A percentile compares a stretch with the other conserved stretches of the same genome.
phyloP scores from a whole-genome alignment of 2,888 invertebrate species.

The Micoletzkya japonica region DNA sequence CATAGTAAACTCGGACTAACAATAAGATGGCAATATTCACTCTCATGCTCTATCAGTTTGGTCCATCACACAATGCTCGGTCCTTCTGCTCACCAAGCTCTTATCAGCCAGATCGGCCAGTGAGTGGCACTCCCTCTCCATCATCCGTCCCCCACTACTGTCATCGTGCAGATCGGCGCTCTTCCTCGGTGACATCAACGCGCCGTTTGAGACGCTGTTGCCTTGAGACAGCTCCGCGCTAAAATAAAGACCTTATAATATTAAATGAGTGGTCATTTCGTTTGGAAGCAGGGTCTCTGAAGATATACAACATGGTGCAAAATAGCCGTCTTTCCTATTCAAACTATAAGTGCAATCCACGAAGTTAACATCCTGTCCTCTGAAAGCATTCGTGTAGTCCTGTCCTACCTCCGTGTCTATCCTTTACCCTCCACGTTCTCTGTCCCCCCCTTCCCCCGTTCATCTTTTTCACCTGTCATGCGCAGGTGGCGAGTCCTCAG shows the following conservation, averaged over 20 bases:
- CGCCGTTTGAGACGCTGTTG: constrained; percentile 4
- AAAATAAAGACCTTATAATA: background rate
- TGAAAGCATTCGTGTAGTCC: no score
- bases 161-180: background rate
- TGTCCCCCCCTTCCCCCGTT: no score
- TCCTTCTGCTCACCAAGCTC: background rate
- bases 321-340: no score
- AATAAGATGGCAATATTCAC: background rate
- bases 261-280: no score
- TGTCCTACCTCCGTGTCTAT: no score
- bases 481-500: constrained; percentile 34
- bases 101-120: constrained; percentile 49
- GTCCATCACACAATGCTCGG: background rate
- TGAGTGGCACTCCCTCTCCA: constrained; percentile 57
- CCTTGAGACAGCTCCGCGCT: background rate
- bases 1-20: no score
- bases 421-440: no score
- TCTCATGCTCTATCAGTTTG: background rate
- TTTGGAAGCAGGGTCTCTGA: no score
- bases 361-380: no score
- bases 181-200: background rate
- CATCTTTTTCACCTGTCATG: constrained; percentile 12
- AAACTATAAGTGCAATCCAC: no score
- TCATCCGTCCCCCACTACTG: constrained; percentile 1
- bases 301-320: no score